These are phyloP conservation scores for Rhinella marina DNA, from an alignment of 2,797 vertebrate genomes.

Conservation along the genomic window DNA sequence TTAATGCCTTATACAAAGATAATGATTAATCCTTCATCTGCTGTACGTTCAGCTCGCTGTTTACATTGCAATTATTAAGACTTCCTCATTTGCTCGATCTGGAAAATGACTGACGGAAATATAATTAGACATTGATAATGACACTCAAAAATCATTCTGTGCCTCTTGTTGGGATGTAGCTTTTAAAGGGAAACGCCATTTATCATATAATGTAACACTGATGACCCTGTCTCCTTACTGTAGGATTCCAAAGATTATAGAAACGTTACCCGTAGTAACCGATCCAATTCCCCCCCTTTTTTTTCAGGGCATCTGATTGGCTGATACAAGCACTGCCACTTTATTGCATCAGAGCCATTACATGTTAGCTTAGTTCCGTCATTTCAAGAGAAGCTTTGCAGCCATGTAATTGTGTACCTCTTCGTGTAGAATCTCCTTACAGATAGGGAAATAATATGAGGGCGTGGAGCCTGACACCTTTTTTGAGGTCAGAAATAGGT, in stretches of 20 bases:
- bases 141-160: not conserved
- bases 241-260: not conserved
- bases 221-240: not conserved
- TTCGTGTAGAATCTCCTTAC: no score
- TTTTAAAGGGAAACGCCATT: not conserved
- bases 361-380: no score
- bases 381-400: no score
- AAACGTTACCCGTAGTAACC: no score
- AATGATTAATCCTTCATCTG: conserved; percentile 32
- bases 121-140: conserved; percentile 11
- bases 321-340: no score
- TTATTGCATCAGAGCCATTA: no score
- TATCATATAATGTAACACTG: not conserved
- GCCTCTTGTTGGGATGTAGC: not conserved
- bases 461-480: no score
- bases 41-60: not conserved
- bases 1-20: conserved; percentile 18
- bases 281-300: no score
- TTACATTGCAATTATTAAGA: not conserved
- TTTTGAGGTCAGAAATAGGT: no score
- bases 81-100: not conserved
- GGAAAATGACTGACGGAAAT: conserved; percentile 9
- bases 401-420: no score
- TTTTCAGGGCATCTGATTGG: no score
- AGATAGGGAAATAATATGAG: no score